A percentile compares a stretch with the other conserved stretches of the same genome.
Evolutionary conservation across 2,888 invertebrate genomes (phyloP).

Genomic region (Drosophila limbata): DNA sequence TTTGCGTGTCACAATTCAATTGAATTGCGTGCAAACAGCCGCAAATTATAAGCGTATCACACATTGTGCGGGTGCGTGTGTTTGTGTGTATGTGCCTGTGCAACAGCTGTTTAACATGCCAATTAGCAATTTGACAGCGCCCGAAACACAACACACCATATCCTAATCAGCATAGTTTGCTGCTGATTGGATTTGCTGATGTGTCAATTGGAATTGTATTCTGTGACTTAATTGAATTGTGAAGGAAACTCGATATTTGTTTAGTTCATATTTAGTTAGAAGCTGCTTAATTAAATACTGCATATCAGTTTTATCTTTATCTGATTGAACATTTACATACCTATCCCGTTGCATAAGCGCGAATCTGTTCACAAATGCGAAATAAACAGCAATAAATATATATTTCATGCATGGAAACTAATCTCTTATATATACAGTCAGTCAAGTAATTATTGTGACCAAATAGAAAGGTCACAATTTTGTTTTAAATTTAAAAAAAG

Average conservation of each 20-base stretch:
- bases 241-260: background rate
- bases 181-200: constrained; percentile 47
- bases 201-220: constrained; percentile 23
- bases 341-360: constrained; percentile 14
- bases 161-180: background rate
- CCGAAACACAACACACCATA: background rate
- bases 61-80: background rate
- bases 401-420: constrained; percentile 1
- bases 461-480: background rate
- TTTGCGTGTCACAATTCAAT: constrained; percentile 66
- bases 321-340: constrained; percentile 12
- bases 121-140: constrained; percentile 50
- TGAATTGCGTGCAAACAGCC: constrained; percentile 65
- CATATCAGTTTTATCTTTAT: constrained; percentile 14
- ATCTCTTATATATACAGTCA: background rate
- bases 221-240: background rate
- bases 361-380: background rate
- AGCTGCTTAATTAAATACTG: constrained; percentile 7
- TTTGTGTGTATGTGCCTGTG: constrained; percentile 12
- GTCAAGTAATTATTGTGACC: background rate
- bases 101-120: constrained; percentile 60
- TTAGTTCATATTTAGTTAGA: background rate
- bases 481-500: background rate
- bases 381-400: background rate
- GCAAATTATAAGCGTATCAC: constrained; percentile 24